Conservation (phyloP, 2,888 invertebrate species). For the Pyralis farinalis region DNA sequence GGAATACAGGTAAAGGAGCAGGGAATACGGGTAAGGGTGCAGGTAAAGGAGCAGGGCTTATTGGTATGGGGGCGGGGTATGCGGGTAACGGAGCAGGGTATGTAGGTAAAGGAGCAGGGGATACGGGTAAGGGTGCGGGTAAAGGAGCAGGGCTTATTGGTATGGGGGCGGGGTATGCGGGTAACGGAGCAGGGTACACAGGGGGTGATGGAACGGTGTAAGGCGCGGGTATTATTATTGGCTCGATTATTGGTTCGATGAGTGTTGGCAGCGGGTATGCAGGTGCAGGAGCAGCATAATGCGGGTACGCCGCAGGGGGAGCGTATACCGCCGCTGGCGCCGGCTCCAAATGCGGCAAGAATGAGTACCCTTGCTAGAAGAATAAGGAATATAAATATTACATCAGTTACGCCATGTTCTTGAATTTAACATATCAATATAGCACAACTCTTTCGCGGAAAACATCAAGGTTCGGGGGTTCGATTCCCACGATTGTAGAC, state of each 20-base stretch:
- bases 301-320: neutral
- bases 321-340: neutral
- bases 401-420: too few species aligned
- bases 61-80: slow-evolving; percentile 6
- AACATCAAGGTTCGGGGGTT: too few species aligned
- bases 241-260: slow-evolving; percentile 16
- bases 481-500: too few species aligned
- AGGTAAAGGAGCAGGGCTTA: neutral
- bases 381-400: too few species aligned
- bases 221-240: too few species aligned
- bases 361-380: neutral
- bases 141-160: slow-evolving; percentile 10
- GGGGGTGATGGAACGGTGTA: slow-evolving; percentile 7
- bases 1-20: neutral
- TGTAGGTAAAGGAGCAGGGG: slow-evolving; percentile 7
- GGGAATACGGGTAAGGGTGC: neutral
- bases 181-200: neutral
- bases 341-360: neutral
- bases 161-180: slow-evolving; percentile 13
- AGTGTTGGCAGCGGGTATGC: slow-evolving; percentile 20
- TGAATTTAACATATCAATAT: too few species aligned
- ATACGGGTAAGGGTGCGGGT: slow-evolving; percentile 11
- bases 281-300: neutral
- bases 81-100: neutral
- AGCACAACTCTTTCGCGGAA: too few species aligned